phyloP scores from a whole-genome alignment of 2,113 vertebrate genomes.

The Leptocoma aspasia region DNA sequence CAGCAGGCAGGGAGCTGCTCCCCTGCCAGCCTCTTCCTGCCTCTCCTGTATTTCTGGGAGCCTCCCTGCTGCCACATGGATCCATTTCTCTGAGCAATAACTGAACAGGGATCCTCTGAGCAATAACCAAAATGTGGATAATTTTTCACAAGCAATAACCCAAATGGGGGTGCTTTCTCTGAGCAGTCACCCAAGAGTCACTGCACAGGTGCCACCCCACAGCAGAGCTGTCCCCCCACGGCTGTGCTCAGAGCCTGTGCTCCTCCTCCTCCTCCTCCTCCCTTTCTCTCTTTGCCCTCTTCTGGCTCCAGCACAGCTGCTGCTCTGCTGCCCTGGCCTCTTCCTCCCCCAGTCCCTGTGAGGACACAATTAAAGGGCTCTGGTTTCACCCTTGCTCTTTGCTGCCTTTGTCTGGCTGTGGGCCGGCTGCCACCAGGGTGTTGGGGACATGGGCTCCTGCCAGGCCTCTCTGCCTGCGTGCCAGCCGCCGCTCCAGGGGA shows the following conservation, averaged over 20 bases:
- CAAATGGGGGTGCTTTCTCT: accelerated
- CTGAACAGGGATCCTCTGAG: accelerated
- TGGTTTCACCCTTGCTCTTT: slow-evolving; percentile 33
- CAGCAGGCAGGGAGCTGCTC: neutral
- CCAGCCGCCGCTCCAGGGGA: neutral
- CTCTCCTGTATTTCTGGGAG: neutral
- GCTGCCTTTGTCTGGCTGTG: neutral
- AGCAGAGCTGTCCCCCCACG: accelerated
- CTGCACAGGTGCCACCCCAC: neutral
- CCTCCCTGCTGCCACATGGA: neutral
- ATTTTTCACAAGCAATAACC: neutral
- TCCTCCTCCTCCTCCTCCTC: neutral
- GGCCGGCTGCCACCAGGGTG: neutral
- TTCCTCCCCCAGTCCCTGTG: neutral
- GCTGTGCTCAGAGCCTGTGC: neutral
- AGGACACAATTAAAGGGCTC: slow-evolving; percentile 61
- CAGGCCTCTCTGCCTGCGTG: neutral
- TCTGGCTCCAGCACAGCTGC: neutral
- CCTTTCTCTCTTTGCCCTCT: neutral
- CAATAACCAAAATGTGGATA: neutral
- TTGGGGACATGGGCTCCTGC: neutral
- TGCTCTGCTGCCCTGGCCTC: neutral
- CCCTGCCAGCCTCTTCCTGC: neutral
- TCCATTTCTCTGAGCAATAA: neutral
- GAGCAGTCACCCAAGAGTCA: neutral